Percentiles rank a stretch among this genome's conserved stretches.
These are phyloP conservation scores for Acanthosepion lycidas DNA, from an alignment of 2,888 invertebrate genomes.

Conservation along the genomic window DNA sequence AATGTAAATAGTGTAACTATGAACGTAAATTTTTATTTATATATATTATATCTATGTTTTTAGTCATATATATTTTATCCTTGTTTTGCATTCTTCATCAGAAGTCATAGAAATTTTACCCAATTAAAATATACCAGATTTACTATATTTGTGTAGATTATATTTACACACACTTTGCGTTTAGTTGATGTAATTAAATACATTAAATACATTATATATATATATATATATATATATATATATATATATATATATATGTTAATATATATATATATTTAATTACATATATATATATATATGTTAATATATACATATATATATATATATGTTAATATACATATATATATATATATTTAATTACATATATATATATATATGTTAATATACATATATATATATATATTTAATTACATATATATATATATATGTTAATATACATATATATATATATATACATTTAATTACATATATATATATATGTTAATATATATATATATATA, in stretches of 20 bases:
- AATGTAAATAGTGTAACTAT: too few relatives aligned
- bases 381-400: not conserved
- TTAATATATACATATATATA: not conserved
- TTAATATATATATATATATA: not conserved
- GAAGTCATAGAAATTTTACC: too few relatives aligned
- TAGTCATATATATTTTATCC: too few relatives aligned
- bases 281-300: not conserved
- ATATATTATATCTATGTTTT: too few relatives aligned
- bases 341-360: not conserved
- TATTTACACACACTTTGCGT: too few relatives aligned
- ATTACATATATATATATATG: not conserved
- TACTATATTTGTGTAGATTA: too few relatives aligned
- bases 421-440: not conserved
- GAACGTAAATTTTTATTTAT: too few relatives aligned
- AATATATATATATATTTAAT: not conserved
- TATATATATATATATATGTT: not conserved
- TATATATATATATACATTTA: not conserved
- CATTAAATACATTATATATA: not conserved
- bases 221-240: not conserved
- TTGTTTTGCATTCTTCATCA: too few relatives aligned
- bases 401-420: not conserved
- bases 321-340: not conserved
- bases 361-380: not conserved
- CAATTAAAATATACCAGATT: too few relatives aligned
- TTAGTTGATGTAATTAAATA: not conserved